These are phyloP conservation scores for Crypturellus tataupa DNA, from an alignment of 2,797 vertebrate species.

Conservation along the genomic window DNA sequence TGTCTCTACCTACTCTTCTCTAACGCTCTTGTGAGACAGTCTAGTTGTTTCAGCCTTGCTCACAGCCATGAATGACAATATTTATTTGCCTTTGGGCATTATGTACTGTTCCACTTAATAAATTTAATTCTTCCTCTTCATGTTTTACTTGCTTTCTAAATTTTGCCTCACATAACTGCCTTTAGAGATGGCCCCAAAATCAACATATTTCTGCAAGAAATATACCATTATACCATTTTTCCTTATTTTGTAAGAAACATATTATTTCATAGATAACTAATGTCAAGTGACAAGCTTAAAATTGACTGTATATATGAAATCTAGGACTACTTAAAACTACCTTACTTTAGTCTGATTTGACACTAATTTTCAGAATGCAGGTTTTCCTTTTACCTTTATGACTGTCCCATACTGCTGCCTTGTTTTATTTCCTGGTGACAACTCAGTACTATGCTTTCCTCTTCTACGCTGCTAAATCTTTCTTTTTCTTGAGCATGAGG, in stretches of 20 bases:
- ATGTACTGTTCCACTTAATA: conserved; percentile 44
- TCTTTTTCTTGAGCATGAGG: background rate
- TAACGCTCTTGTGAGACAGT: background rate
- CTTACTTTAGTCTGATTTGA: background rate
- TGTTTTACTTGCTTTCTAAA: conserved; percentile 42
- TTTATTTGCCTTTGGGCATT: conserved; percentile 58
- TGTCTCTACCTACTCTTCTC: background rate
- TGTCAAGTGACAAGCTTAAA: background rate
- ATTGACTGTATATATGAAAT: background rate
- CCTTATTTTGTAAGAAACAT: background rate
- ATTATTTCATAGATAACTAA: background rate
- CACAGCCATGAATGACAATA: background rate
- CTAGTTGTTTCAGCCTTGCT: conserved; percentile 18
- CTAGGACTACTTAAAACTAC: background rate
- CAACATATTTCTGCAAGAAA: background rate
- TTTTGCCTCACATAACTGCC: background rate
- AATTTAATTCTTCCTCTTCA: conserved; percentile 44
- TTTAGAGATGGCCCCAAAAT: background rate
- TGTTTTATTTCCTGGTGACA: background rate
- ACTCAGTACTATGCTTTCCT: background rate
- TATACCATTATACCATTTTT: background rate
- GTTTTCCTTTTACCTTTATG: background rate
- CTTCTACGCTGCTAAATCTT: background rate
- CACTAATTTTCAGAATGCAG: background rate
- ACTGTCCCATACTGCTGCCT: background rate